A percentile compares a stretch with the other conserved stretches of the same genome.
These are phyloP conservation scores for Clitarchus hookeri DNA, from an alignment of 2,888 invertebrate species.

Conservation along the genomic window DNA sequence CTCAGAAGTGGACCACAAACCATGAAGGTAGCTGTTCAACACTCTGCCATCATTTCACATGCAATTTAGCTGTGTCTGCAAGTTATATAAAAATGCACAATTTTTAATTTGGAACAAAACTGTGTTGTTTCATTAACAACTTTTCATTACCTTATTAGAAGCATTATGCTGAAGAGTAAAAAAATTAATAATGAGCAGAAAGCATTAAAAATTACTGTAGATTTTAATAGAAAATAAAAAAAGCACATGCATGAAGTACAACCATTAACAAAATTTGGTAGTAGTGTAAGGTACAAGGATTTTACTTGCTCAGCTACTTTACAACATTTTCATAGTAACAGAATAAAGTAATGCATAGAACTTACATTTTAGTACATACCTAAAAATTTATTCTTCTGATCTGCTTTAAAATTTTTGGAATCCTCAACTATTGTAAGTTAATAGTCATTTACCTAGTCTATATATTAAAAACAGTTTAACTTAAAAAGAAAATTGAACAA, in stretches of 20 bases:
- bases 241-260: background rate
- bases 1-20: no score
- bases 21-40: no score
- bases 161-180: no score
- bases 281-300: background rate
- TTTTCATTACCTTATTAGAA: no score
- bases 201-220: background rate
- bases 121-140: no score
- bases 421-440: background rate
- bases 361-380: background rate
- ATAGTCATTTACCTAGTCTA: background rate
- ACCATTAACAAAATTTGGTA: background rate
- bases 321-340: background rate
- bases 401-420: background rate
- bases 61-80: no score
- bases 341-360: background rate
- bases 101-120: no score
- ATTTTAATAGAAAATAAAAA: background rate
- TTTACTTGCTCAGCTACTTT: background rate
- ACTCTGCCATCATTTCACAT: no score
- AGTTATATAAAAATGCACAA: no score
- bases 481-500: background rate
- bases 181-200: background rate
- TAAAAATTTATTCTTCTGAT: background rate
- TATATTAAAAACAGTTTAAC: background rate